A percentile compares a stretch with the other conserved stretches of the same genome.
phyloP scores from a whole-genome alignment of 1,140 invertebrate species.

The Brachionus manjavacas region DNA sequence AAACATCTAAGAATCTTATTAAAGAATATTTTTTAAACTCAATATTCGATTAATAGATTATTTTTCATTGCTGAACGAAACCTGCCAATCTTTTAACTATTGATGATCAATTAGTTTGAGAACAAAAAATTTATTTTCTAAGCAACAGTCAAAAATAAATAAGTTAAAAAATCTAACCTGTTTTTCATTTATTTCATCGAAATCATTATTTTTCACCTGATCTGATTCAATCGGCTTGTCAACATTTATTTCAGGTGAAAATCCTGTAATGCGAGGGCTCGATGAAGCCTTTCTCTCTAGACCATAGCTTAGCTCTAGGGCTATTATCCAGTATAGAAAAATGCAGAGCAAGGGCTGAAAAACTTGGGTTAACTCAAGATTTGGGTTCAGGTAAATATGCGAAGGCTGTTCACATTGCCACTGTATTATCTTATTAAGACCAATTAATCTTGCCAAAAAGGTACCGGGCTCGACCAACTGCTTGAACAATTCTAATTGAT shows the following conservation, averaged over 20 bases:
- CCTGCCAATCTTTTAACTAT: background rate
- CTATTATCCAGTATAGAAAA: background rate
- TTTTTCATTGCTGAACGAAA: too few relatives aligned
- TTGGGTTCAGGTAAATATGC: background rate
- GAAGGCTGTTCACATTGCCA: background rate
- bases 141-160: background rate
- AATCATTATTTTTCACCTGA: slow-evolving; percentile 13
- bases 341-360: background rate
- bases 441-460: slow-evolving; percentile 60
- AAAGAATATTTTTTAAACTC: too few relatives aligned
- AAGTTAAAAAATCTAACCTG: background rate
- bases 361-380: background rate
- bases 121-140: background rate
- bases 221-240: slow-evolving; percentile 18
- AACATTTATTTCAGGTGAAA: slow-evolving; percentile 16
- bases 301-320: background rate
- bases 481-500: slow-evolving; percentile 79
- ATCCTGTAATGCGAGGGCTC: background rate
- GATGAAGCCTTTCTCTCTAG: background rate
- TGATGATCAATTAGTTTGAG: background rate
- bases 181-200: slow-evolving; percentile 20
- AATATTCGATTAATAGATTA: too few relatives aligned
- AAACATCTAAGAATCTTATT: too few relatives aligned
- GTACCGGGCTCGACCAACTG: slow-evolving; percentile 62
- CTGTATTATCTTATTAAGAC: background rate